phyloP scores from a whole-genome alignment of 64 coral and sea anemone genomes.

The Porites lutea region DNA sequence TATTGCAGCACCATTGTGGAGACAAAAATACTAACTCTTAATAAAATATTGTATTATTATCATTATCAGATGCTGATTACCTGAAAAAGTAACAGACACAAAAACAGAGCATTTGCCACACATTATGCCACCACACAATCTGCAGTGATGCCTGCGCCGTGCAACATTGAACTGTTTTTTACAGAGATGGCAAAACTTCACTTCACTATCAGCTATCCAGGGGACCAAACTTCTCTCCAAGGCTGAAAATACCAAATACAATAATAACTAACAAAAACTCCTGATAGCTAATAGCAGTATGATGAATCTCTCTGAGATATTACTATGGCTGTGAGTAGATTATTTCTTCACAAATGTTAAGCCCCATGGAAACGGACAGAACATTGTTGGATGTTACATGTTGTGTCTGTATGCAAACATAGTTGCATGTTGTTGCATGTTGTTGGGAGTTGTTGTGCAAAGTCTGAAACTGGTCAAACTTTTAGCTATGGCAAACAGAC shows the following conservation, averaged over 20 bases:
- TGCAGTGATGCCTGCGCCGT: conserved; percentile 91
- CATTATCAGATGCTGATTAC: conserved; percentile 21
- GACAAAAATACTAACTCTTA: not conserved
- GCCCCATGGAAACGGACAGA: too few relatives aligned
- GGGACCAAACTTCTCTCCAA: conserved; percentile 94
- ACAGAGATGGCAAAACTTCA: conserved; percentile 92
- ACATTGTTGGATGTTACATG: too few relatives aligned
- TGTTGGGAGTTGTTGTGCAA: too few relatives aligned
- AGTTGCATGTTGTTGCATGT: too few relatives aligned
- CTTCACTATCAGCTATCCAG: conserved; percentile 98
- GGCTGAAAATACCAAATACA: conserved; percentile 56
- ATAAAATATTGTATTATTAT: not conserved
- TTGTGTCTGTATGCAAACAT: too few relatives aligned
- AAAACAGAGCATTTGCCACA: conserved; percentile 94
- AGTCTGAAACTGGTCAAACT: too few relatives aligned
- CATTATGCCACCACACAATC: conserved; percentile 96
- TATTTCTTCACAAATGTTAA: too few relatives aligned
- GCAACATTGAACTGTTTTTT: conserved; percentile 94
- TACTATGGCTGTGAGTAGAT: too few relatives aligned
- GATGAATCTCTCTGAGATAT: too few relatives aligned
- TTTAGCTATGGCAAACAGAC: too few relatives aligned
- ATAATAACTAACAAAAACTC: not conserved
- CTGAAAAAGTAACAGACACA: conserved; percentile 78
- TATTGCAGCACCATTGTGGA: too few relatives aligned
- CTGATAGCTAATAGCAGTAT: not conserved